A percentile compares a stretch with the other conserved stretches of the same genome.
Evolutionary conservation across 2,113 vertebrate species (phyloP).

Genomic region (Nicator chloris): DNA sequence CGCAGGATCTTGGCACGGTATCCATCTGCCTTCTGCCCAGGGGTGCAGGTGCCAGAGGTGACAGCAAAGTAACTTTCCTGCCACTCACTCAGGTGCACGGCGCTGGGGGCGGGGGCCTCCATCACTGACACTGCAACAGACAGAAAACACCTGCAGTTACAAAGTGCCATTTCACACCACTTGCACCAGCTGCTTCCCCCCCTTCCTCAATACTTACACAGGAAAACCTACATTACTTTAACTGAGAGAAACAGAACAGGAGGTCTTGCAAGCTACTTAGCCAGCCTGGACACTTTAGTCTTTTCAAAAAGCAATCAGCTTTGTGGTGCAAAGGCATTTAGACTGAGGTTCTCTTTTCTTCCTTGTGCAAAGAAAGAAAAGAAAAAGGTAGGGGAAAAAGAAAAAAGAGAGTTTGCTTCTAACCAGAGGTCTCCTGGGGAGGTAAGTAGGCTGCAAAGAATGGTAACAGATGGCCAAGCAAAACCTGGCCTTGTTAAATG

Average conservation of each 20-base stretch:
- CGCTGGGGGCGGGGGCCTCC: slow-evolving; percentile 62
- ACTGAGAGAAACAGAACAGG: neutral
- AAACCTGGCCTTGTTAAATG: neutral
- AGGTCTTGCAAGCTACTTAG: neutral
- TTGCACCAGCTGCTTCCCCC: neutral
- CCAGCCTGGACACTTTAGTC: neutral
- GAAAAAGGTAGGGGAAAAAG: too few relatives aligned
- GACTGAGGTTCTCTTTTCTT: neutral
- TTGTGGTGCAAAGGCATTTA: neutral
- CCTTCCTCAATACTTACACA: neutral
- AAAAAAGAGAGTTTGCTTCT: neutral
- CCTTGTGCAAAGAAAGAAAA: neutral
- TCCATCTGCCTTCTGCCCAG: slow-evolving; percentile 87
- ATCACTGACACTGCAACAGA: slow-evolving; percentile 47
- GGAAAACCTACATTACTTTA: neutral
- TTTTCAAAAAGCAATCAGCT: neutral
- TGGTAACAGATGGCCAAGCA: slow-evolving; percentile 28
- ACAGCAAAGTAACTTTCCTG: slow-evolving; percentile 89
- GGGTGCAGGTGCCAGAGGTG: slow-evolving; percentile 81
- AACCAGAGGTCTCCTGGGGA: slow-evolving; percentile 4
- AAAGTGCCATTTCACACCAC: neutral
- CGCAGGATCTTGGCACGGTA: slow-evolving; percentile 86
- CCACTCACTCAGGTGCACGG: slow-evolving; percentile 88
- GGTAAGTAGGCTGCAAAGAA: neutral
- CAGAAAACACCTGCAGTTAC: neutral